phyloP scores from a whole-genome alignment of 2,797 vertebrate genomes.

The Arrhamphus sclerolepis region DNA sequence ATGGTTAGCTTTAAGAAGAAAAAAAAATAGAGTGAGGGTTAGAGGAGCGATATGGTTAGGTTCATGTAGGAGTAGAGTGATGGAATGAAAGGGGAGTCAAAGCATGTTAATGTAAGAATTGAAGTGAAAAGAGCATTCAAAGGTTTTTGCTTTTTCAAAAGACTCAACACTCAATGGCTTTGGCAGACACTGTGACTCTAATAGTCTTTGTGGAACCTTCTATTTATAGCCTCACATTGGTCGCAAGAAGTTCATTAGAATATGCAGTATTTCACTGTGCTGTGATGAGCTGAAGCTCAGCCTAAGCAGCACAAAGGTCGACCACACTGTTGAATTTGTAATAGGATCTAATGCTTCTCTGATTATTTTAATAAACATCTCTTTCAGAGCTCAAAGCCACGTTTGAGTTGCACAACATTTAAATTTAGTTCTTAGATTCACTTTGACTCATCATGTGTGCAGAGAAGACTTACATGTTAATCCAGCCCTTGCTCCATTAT shows the following conservation, averaged over 20 bases:
- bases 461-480: slow-evolving; percentile 11
- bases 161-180: slow-evolving; percentile 14
- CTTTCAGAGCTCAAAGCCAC: neutral
- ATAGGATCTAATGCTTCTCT: slow-evolving; percentile 3
- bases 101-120: too few species aligned
- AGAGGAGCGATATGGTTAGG: too few species aligned
- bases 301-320: slow-evolving; percentile 6
- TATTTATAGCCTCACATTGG: slow-evolving; percentile 25
- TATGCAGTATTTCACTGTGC: slow-evolving; percentile 52
- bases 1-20: too few species aligned
- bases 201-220: slow-evolving; percentile 5
- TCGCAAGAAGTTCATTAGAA: slow-evolving; percentile 29
- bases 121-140: too few species aligned
- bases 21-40: too few species aligned
- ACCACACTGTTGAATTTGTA: slow-evolving; percentile 25
- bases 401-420: slow-evolving; percentile 13
- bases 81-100: too few species aligned
- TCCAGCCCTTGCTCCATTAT: slow-evolving; percentile 24
- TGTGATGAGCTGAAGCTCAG: slow-evolving; percentile 27
- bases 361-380: neutral
- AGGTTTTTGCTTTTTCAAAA: too few species aligned
- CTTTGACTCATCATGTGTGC: slow-evolving; percentile 20
- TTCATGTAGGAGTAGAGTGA: too few species aligned
- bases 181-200: neutral
- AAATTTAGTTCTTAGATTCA: neutral